Evolutionary conservation across 2,888 invertebrate species (phyloP), one percentile per base, ranked within the genome.

Genomic region (Troides helena): DNA sequence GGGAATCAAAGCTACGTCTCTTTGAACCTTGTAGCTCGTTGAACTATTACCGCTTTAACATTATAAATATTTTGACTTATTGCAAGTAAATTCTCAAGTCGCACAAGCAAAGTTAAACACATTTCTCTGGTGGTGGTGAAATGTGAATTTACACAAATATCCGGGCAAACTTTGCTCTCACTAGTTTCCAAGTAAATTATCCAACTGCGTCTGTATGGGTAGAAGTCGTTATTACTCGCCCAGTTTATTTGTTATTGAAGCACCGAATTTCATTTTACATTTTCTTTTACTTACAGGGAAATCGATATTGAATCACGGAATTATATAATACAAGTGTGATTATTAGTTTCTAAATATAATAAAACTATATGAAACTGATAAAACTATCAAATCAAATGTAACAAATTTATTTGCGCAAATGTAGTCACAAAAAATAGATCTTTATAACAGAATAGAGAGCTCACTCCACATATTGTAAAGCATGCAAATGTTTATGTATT

Each of bases 101-200:
- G 23, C 18, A 46, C 25, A 12, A 50, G 50, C 12, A 17, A 62
- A 50, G 14, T 68, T 68, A 63, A 59, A 59, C 36, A 59, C 21
- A 21, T 50, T 25, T 64, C 36, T 53, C 56, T 64, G 59, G 14
- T 39, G 60, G 59, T 21, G 68, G 36, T 67, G 39, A 68, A 60
- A 68, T 43, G 60, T 68, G 56, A 69, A 69, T 65, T 69, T 65
- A 53, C 64, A 53, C 56, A 65, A 69, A 65, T 69, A 69, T 50
- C 25, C 56, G 61, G 53, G 56, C 56, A 65, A 69, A 65, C 65
- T 65, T 69, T 57, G 69, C 61, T 65, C 43, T 69, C 17, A 56
- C 61, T 57, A 65, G 65, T 69, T 69, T 65, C 57, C n/a, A 61
- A 69, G 69, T 69, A 69, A 69, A 69, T 64, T 61, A 53, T 43